Conservation (phyloP, 2,113 vertebrate species). For the human region DNA sequence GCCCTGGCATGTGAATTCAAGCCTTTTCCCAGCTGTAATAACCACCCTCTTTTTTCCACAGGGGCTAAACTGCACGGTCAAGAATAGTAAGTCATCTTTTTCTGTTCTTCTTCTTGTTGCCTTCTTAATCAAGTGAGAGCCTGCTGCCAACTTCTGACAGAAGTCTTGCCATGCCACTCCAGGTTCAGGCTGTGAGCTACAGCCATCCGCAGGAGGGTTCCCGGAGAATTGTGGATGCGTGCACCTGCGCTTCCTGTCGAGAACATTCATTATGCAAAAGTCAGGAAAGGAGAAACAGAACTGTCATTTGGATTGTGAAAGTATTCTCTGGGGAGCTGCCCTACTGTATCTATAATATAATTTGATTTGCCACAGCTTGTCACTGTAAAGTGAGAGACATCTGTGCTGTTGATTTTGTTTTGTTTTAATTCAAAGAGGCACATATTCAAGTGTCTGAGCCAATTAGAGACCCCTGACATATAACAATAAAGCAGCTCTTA, state of each 20-base stretch:
- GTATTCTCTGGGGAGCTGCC: not conserved
- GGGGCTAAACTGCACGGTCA: conserved; percentile 82
- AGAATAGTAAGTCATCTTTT: conserved; percentile 83
- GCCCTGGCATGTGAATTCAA: not conserved
- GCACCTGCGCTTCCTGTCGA: rapidly evolving
- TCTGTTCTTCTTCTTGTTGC: not conserved
- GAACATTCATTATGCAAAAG: not conserved
- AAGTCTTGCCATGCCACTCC: not conserved
- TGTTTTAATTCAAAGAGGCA: not conserved
- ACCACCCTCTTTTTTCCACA: conserved; percentile 72
- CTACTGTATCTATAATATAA: rapidly evolving
- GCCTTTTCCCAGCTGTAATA: conserved; percentile 30
- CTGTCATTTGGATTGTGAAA: not conserved
- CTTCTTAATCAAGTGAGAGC: not conserved
- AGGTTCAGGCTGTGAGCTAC: not conserved
- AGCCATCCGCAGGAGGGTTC: too few species aligned
- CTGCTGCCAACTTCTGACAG: not conserved
- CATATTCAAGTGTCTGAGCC: not conserved
- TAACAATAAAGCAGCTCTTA: not conserved
- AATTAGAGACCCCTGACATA: not conserved
- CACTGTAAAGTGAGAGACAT: not conserved
- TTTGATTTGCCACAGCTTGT: not conserved
- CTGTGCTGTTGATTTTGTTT: not conserved
- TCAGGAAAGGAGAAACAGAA: not conserved
- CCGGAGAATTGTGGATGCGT: not conserved